Base-by-base conservation (phyloP, 92 coral and sea anemone genomes). In the Metridium senile region DNA sequence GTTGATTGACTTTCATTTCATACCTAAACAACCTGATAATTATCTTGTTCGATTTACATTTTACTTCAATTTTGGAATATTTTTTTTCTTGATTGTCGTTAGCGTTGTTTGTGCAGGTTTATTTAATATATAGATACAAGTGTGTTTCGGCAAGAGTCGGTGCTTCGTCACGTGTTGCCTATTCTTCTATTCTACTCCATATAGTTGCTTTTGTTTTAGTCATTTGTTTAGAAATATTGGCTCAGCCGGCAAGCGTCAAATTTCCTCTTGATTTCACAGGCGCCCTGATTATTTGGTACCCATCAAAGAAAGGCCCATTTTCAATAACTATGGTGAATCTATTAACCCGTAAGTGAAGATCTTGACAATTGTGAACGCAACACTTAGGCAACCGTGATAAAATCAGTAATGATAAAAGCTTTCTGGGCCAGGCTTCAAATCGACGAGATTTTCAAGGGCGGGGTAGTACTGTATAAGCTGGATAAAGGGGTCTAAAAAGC, bases 361-460 rank as follows among this genome's bases (percentile, higher is more conserved):
- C 68, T 73, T 52, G 78, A 33, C 78, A 58, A 73, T 51, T 73
- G 52, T 73, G 78, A 26, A 22, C 78, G 33, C 56, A 58, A 73
- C 78, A 73, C 78, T 73, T 73, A 58, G 57, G 68, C 58, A n/a
- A 49, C 67, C 32, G 47, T 73, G 78, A 73, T 73, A 73, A 73
- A 20, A 73, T 73, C 78, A 28, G 39, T 30, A 33, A 73, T 52
- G 78, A 73, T 73, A 73, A 73, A 73, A 73, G 78, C 67, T 21
- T 57, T 73, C 57, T 73, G 33, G 52, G n/a, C 58, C 68, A 7
- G 66, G 11, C 66, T 59, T 73, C 20, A 52, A 73, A 58, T 67
- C 78, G 47, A 23, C 9, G 52, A 25, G 33, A 26, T 73, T 73
- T 58, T 21, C 13, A 73, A 73, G 68, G 78, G 78, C 78, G 78